A percentile compares a stretch with the other conserved stretches of the same genome.
Conservation (phyloP, 2,113 vertebrate species). For the Sporophila hypoxantha region DNA sequence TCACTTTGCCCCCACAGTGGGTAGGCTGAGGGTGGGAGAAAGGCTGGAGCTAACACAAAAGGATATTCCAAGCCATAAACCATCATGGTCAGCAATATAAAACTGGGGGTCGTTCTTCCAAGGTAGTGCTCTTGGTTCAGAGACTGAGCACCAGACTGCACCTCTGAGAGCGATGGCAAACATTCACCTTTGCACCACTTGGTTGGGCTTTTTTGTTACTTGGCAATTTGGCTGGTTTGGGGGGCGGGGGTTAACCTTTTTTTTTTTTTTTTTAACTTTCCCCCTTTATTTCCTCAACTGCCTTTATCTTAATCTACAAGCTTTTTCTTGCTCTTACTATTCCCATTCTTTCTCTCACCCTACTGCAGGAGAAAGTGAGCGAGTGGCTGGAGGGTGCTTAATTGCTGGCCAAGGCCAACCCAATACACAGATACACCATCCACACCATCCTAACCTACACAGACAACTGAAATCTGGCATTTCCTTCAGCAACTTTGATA, state of each 20-base stretch:
- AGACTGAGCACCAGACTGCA: not conserved
- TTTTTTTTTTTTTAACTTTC: not conserved
- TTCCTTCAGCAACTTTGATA: not conserved
- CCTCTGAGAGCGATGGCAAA: not conserved
- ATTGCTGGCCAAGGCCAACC: not conserved
- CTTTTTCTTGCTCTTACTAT: not conserved
- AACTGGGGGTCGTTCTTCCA: not conserved
- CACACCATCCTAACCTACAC: not conserved
- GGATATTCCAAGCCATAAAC: not conserved
- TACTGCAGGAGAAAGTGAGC: accelerated
- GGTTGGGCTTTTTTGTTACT: not conserved
- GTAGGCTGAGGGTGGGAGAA: not conserved
- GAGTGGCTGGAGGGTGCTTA: not conserved
- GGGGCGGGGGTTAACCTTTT: not conserved
- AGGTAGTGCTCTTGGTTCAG: not conserved
- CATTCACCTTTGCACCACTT: not conserved
- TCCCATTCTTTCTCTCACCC: not conserved
- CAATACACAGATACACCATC: not conserved
- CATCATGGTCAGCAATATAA: not conserved
- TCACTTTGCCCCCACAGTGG: not conserved
- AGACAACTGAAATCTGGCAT: not conserved
- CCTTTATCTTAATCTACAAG: not conserved
- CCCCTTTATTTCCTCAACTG: not conserved
- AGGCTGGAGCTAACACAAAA: not conserved
- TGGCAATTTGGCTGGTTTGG: no score